Conservation (phyloP, 2,113 vertebrate species). For the Lota lota region DNA sequence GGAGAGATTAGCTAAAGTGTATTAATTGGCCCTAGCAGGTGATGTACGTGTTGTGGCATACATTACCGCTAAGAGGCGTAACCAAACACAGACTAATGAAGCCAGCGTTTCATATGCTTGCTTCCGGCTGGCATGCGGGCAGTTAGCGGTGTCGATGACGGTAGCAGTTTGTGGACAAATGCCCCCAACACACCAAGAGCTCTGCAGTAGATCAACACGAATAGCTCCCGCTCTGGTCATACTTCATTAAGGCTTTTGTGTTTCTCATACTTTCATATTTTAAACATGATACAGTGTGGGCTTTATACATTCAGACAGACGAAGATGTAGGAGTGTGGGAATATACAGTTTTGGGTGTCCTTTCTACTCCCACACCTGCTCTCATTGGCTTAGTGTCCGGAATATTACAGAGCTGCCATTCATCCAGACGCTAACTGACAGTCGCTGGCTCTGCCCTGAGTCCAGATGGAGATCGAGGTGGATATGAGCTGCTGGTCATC, state of each 20-base stretch:
- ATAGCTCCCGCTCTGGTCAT: not conserved
- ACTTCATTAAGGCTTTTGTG: too few relatives aligned
- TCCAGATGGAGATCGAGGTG: not conserved
- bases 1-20: slow-evolving; percentile 60
- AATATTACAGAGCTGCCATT: slow-evolving; percentile 37
- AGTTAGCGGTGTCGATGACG: slow-evolving; percentile 10
- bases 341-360: slow-evolving; percentile 7
- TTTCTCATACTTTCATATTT: not conserved
- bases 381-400: slow-evolving; percentile 24
- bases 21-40: slow-evolving; percentile 58
- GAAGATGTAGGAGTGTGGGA: slow-evolving; percentile 12
- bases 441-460: slow-evolving; percentile 44
- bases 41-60: slow-evolving; percentile 35
- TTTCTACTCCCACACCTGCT: slow-evolving; percentile 3
- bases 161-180: not conserved
- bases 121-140: slow-evolving; percentile 1
- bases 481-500: too few relatives aligned
- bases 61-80: too few relatives aligned
- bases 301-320: slow-evolving; percentile 1
- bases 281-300: not conserved
- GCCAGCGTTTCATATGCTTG: too few relatives aligned
- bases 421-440: slow-evolving; percentile 48
- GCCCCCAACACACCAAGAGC: not conserved
- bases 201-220: not conserved
- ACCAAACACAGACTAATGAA: too few relatives aligned